These are phyloP conservation scores for Chaetops frenatus DNA, from an alignment of 2,113 vertebrate species.

Conservation along the genomic window DNA sequence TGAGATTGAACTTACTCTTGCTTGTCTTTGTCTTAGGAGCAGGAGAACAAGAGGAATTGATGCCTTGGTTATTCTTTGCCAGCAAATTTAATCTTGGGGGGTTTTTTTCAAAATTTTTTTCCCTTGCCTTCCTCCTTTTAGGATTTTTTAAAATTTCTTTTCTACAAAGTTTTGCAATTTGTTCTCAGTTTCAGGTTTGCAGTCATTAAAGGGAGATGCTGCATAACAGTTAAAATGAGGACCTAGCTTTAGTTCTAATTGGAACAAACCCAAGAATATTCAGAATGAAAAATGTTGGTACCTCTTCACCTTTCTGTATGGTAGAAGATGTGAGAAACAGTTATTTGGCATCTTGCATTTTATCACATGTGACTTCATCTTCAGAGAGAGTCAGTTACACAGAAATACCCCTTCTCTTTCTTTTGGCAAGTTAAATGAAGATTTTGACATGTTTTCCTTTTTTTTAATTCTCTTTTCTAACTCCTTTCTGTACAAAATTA, in stretches of 20 bases:
- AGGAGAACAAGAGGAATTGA: conserved; percentile 11
- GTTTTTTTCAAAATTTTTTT: not conserved
- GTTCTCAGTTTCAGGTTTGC: not conserved
- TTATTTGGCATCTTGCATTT: not conserved
- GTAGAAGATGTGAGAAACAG: not conserved
- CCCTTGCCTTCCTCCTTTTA: not conserved
- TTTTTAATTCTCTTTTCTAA: not conserved
- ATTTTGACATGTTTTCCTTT: not conserved
- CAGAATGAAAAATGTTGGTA: not conserved
- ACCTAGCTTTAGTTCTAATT: not conserved
- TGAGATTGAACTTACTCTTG: conserved; percentile 33
- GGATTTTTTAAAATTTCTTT: not conserved
- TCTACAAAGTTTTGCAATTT: not conserved
- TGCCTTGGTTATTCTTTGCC: conserved; percentile 13
- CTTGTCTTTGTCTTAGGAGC: conserved; percentile 43
- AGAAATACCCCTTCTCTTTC: not conserved
- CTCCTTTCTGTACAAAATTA: not conserved
- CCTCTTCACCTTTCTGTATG: not conserved
- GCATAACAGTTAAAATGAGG: not conserved
- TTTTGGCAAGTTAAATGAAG: not conserved
- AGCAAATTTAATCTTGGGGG: not conserved
- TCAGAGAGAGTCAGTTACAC: not conserved
- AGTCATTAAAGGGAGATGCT: not conserved
- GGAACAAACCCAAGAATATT: not conserved
- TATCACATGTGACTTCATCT: not conserved